Percentiles rank a stretch among this genome's conserved stretches.
phyloP scores from a whole-genome alignment of 2,888 invertebrate species.

The Euclidia mi region DNA sequence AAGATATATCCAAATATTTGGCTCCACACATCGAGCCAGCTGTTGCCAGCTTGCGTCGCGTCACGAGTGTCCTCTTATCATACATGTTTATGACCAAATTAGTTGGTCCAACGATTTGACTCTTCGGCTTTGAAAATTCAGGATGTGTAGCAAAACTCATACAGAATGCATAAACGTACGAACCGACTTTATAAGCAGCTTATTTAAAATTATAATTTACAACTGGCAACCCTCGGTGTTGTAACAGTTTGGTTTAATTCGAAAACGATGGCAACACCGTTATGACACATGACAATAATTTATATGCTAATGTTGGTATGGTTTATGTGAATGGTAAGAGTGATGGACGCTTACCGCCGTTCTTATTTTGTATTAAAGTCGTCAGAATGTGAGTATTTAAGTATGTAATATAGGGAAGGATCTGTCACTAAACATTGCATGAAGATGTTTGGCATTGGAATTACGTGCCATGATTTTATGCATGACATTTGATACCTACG shows the following conservation, averaged over 20 bases:
- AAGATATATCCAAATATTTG: too few species aligned
- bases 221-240: conserved; percentile 51
- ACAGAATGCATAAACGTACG: conserved; percentile 68
- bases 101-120: conserved; percentile 46
- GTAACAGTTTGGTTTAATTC: conserved; percentile 52
- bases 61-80: not conserved
- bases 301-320: conserved; percentile 47
- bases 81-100: conserved; percentile 29
- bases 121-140: conserved; percentile 54
- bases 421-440: too few species aligned
- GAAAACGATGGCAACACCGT: conserved; percentile 49
- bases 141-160: conserved; percentile 65
- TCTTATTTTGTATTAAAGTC: too few species aligned
- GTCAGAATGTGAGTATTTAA: too few species aligned
- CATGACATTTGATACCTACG: too few species aligned
- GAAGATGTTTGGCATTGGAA: too few species aligned
- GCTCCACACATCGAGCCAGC: not conserved
- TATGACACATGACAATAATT: conserved; percentile 51
- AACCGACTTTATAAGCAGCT: conserved; percentile 69
- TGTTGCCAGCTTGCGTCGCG: not conserved
- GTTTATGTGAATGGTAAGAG: conserved; percentile 13
- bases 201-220: conserved; percentile 80
- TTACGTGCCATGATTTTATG: too few species aligned
- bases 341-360: too few species aligned
- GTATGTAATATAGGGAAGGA: too few species aligned